A percentile compares a stretch with the other conserved stretches of the same genome.
These are phyloP conservation scores for Lithosia quadra DNA, from an alignment of 2,888 invertebrate genomes.

Conservation along the genomic window DNA sequence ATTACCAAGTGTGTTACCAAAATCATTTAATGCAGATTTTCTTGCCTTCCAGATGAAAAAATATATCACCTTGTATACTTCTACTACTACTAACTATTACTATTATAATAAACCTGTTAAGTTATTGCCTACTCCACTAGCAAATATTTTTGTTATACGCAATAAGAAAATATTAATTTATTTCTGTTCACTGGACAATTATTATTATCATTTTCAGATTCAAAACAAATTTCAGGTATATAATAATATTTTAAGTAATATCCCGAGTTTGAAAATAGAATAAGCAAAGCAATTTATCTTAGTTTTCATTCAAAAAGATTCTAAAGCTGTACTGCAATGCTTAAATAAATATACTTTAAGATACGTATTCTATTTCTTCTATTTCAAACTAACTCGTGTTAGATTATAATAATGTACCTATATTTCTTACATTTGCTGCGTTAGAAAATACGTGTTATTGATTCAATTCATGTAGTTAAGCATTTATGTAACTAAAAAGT, in stretches of 20 bases:
- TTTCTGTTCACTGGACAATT: background rate
- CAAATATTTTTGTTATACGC: background rate
- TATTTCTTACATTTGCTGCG: too few relatives aligned
- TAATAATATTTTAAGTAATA: background rate
- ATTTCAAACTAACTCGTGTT: background rate
- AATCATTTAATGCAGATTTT: too few relatives aligned
- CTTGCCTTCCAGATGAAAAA: too few relatives aligned
- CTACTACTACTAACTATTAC: too few relatives aligned
- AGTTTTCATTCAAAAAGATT: background rate
- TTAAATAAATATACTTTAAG: background rate
- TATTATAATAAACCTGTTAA: too few relatives aligned
- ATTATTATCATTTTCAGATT: background rate
- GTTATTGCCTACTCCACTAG: background rate
- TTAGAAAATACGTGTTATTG: too few relatives aligned
- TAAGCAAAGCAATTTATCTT: background rate
- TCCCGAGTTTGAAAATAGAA: background rate
- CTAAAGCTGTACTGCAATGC: background rate
- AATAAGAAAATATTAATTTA: background rate
- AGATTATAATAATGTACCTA: background rate
- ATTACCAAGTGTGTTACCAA: too few relatives aligned
- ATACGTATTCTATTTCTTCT: background rate
- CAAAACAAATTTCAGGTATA: background rate
- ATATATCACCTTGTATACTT: too few relatives aligned
- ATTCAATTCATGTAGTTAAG: background rate
- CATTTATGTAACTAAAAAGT: background rate